Evolutionary conservation across 2,797 vertebrate genomes (phyloP), one percentile per base, ranked within the genome.

Genomic region (Coregonus sp.): DNA sequence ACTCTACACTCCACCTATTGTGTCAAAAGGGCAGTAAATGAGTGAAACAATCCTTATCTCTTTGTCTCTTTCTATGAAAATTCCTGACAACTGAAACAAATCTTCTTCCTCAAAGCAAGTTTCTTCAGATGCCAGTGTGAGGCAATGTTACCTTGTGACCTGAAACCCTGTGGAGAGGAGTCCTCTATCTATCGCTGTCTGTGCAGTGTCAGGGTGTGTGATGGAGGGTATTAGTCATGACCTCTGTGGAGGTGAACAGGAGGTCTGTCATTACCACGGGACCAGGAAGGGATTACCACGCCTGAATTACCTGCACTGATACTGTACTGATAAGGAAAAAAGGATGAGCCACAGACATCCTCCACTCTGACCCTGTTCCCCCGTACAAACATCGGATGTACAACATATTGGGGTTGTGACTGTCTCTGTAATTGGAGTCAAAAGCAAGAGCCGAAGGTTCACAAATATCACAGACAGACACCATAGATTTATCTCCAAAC

Each of bases 261-360:
- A 77, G 79, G 78, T 69, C 87, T 88, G 85, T 89, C 84, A 91
- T 91, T 91, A 89, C 76, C 71, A 40, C 70, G 81, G 75, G 81
- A 89, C 78, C 86, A 89, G 88, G 87, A 89, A 90, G 87, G 87
- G 82, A 83, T 86, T 83, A 87, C 76, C 70, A 59, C 37, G 4
- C 82, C 85, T 79, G 18, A 5, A 66, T 88, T 86, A 89, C 86
- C 85, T 87, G 86, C 82, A 87, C 80, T 77, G 82, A 89, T 81
- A 63, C 59, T 72, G 68, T 61, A 80, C 83, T 76, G 89, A 91
- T 91, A 91, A 89, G 81, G 56, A 16, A 85, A 88, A 86, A 90
- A 73, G 82, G 75, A 90, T 90, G 77, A 61, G 65, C 77, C 5
- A 6, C 7, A 15, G 47, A 51, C 75, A 56, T 29, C 74, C 67